phyloP scores from a whole-genome alignment of 1,140 invertebrate species.

The Drosophila micromelanica region DNA sequence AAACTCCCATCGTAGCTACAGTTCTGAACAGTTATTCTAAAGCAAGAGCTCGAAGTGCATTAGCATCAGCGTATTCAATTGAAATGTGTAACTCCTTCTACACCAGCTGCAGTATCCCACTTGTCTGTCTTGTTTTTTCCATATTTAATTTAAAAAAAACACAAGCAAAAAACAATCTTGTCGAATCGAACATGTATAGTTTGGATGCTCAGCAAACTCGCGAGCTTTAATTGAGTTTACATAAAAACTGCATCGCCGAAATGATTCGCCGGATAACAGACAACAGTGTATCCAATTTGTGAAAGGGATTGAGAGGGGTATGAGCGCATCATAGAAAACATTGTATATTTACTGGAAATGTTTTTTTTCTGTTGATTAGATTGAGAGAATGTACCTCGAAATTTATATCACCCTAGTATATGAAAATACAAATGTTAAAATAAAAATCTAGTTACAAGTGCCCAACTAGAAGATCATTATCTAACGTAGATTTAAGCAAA shows the following conservation, averaged over 20 bases:
- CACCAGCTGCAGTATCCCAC: conserved; percentile 34
- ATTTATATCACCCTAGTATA: too few relatives aligned
- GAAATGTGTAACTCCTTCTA: conserved; percentile 23
- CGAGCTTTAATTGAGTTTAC: conserved; percentile 56
- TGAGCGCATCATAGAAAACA: too few relatives aligned
- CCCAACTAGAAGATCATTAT: too few relatives aligned
- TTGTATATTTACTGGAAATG: background rate
- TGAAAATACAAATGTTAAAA: too few relatives aligned
- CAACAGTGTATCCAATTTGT: background rate
- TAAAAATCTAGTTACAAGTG: too few relatives aligned
- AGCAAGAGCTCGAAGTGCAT: conserved; percentile 57
- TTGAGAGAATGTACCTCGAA: background rate
- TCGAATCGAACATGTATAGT: background rate
- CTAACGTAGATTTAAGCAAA: too few relatives aligned
- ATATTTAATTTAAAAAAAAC: conserved; percentile 60
- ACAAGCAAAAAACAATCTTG: background rate
- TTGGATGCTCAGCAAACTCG: conserved; percentile 13
- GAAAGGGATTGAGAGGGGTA: too few relatives aligned
- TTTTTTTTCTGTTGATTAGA: background rate
- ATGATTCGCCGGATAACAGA: background rate
- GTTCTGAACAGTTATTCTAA: conserved; percentile 40
- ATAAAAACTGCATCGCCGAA: conserved; percentile 2
- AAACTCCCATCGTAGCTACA: conserved; percentile 14
- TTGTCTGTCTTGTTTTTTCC: conserved; percentile 8
- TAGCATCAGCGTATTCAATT: conserved; percentile 40